Evolutionary conservation across 2,113 vertebrate genomes (phyloP).

Genomic region (Amazona guildingii): DNA sequence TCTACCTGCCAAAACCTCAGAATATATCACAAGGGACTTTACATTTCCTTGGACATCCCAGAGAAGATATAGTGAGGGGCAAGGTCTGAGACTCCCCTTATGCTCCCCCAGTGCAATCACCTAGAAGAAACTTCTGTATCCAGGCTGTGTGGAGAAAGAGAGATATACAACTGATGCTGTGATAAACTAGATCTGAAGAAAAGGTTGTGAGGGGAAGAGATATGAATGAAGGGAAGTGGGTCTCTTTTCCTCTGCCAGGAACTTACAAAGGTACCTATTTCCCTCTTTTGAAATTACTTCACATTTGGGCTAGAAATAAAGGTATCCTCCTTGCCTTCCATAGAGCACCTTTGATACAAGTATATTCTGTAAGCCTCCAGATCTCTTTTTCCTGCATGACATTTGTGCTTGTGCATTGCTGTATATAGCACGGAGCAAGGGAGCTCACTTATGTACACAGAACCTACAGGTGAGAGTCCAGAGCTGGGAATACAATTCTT

Average conservation of each 20-base stretch:
- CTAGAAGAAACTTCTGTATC: background rate
- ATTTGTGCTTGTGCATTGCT: background rate
- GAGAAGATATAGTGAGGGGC: background rate
- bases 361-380: background rate
- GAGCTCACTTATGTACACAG: background rate
- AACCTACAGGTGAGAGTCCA: background rate
- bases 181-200: background rate
- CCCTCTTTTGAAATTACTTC: background rate
- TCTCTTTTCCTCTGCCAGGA: background rate
- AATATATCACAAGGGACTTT: constrained; percentile 4
- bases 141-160: background rate
- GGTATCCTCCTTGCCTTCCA: background rate
- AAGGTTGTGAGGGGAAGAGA: background rate
- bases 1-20: constrained; percentile 55
- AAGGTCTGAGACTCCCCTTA: background rate
- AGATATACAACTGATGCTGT: background rate
- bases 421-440: background rate
- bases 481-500: background rate
- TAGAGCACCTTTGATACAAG: background rate
- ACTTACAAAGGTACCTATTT: background rate
- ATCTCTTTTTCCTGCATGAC: background rate
- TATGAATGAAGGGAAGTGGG: background rate
- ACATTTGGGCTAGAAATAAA: background rate
- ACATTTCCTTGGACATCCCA: constrained; percentile 5
- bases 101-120: background rate